Conservation (phyloP, 2,888 invertebrate species). For the Ophraella communa region DNA sequence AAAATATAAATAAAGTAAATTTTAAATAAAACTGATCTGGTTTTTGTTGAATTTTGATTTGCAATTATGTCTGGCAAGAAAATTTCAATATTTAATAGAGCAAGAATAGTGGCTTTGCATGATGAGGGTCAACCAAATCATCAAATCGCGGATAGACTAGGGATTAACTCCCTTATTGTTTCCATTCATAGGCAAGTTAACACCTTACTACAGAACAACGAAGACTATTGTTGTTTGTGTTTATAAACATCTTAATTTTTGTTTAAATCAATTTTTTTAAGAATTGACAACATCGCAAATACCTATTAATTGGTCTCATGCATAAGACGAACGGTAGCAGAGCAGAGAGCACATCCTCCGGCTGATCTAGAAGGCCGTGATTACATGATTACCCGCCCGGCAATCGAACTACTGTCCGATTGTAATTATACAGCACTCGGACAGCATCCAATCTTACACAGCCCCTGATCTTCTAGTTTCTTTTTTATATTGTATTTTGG, state of each 20-base stretch:
- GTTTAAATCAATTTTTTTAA: background rate
- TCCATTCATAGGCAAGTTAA: no score
- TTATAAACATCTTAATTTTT: background rate
- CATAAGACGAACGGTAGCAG: conserved; percentile 53
- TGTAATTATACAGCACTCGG: conserved; percentile 55
- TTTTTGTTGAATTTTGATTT: no score
- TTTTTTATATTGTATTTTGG: conserved; percentile 41
- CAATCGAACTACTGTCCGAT: conserved; percentile 58
- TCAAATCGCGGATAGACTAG: no score
- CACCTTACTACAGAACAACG: no score
- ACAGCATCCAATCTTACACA: conserved; percentile 41
- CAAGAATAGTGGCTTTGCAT: no score
- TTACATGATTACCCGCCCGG: conserved; percentile 55
- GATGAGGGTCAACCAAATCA: no score
- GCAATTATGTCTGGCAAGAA: no score
- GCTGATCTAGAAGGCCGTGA: conserved; percentile 51
- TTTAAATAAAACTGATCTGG: no score
- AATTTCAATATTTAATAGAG: no score
- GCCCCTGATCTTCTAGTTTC: conserved; percentile 12
- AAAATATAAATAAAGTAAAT: no score
- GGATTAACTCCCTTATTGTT: no score
- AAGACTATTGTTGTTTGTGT: no score
- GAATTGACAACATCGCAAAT: conserved; percentile 25
- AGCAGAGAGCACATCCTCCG: conserved; percentile 46
- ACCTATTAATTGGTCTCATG: conserved; percentile 50